Evolutionary conservation across 2,113 vertebrate species (phyloP), one percentile per base, ranked within the genome.

Genomic region (Isichthys henryi): DNA sequence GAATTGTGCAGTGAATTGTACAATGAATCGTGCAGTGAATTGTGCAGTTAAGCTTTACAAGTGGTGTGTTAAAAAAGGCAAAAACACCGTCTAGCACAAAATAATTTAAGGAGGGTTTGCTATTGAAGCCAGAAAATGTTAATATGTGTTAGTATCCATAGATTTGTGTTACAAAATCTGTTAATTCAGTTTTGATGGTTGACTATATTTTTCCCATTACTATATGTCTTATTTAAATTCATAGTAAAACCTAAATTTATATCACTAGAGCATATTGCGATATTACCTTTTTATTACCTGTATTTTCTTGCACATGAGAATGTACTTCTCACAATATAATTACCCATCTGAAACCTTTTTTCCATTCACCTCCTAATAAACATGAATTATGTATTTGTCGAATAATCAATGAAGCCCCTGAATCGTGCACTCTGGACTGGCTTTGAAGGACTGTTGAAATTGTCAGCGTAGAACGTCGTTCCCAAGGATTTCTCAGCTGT

Each of bases 371-470:
- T 19, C 92, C 45, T 45, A 82, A 45, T 49, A 89, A 90, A 91
- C 89, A 92, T 90, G 35, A 58, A 21, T 92, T 82, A 39, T 56
- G 90, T 88, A 91, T 89, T 88, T 91, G 58, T 89, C 92, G 56
- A 88, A 92, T 88, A 70, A 88, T 39, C 88, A 87, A 39, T 49
- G 87, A 86, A 52, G 88, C 39, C 35, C 90, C 83, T 77, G 89
- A 3, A 70, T 83, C 17, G 2, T n/a, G 43, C 74, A 80, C 74
- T 43, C 4, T 80, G 35, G 4, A 80, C 15, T 80, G 31, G 74
- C 35, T 15, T 43, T 80, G 74, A 80, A 39, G 74, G 35, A 43
- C 11, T 39, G 74, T 39, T 2, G 35, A 43, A 80, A 80, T 80
- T 43, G 43, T 43, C 35, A 80, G 9, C 13, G 2, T 19, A 43